Evolutionary conservation across 2,113 vertebrate species (phyloP).

Genomic region (Ictalurus furcatus): DNA sequence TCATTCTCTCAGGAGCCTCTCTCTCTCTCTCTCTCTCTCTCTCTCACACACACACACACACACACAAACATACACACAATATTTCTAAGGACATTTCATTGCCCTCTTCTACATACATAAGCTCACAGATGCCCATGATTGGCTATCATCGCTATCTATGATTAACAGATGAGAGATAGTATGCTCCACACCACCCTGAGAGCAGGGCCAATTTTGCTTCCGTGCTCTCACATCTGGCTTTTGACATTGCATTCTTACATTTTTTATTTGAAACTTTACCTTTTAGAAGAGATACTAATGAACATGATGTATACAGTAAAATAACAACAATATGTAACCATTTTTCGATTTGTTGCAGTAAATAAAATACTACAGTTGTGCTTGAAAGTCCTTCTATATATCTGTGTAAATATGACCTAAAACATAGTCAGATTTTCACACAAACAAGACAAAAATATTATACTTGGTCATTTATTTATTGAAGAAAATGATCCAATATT

Average conservation of each 20-base stretch:
- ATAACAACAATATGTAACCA: not conserved
- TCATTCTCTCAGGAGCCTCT: slow-evolving; percentile 57
- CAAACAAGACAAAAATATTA: no score
- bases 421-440: no score
- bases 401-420: no score
- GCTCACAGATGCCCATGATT: not conserved
- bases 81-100: not conserved
- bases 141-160: not conserved
- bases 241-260: not conserved
- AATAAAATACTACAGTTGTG: not conserved
- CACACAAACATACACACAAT: slow-evolving; percentile 28
- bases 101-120: not conserved
- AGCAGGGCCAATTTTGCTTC: not conserved
- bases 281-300: not conserved
- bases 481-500: no score
- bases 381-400: no score
- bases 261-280: not conserved
- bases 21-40: slow-evolving; percentile 32
- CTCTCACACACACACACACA: slow-evolving; percentile 30
- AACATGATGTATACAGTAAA: not conserved
- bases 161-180: not conserved
- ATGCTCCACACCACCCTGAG: not conserved
- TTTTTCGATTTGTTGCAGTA: not conserved
- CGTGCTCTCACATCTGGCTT: not conserved
- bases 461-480: no score